Percentiles rank a stretch among this genome's conserved stretches.
Conservation (phyloP, 2,113 vertebrate genomes). For the Martes martes region DNA sequence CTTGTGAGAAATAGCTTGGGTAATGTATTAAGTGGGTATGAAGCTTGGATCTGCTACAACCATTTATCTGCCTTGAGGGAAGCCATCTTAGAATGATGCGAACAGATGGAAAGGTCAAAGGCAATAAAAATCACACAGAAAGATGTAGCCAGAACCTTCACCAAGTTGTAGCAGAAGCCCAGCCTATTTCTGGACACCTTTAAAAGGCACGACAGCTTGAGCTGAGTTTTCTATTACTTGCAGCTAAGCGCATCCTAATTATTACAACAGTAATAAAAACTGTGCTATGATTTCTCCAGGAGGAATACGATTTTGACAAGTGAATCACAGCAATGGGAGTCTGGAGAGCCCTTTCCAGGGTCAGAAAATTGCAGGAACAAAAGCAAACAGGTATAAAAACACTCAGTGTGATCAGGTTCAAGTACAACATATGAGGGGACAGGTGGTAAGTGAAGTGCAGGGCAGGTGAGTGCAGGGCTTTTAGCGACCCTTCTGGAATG, state of each 20-base stretch:
- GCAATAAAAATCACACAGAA: not conserved
- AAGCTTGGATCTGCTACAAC: not conserved
- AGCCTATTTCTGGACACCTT: not conserved
- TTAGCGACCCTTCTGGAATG: not conserved
- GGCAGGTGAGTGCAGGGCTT: fast-evolving
- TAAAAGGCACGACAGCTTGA: not conserved
- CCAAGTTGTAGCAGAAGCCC: not conserved
- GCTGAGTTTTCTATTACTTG: not conserved
- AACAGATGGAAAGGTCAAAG: not conserved
- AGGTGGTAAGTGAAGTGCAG: not conserved
- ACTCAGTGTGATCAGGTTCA: not conserved
- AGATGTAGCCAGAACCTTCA: not conserved
- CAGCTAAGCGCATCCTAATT: not conserved
- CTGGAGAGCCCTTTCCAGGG: not conserved
- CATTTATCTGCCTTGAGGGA: not conserved
- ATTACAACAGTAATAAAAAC: not conserved
- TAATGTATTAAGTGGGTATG: not conserved
- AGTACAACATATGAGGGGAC: not conserved
- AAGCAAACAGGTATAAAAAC: not conserved
- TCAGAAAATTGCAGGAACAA: not conserved
- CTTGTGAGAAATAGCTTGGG: not conserved
- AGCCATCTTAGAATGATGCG: not conserved
- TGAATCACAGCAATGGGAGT: not conserved
- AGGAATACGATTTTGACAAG: not conserved
- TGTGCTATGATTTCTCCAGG: not conserved